Base-by-base conservation (phyloP, 2,797 vertebrate species). In the Channa striata region DNA sequence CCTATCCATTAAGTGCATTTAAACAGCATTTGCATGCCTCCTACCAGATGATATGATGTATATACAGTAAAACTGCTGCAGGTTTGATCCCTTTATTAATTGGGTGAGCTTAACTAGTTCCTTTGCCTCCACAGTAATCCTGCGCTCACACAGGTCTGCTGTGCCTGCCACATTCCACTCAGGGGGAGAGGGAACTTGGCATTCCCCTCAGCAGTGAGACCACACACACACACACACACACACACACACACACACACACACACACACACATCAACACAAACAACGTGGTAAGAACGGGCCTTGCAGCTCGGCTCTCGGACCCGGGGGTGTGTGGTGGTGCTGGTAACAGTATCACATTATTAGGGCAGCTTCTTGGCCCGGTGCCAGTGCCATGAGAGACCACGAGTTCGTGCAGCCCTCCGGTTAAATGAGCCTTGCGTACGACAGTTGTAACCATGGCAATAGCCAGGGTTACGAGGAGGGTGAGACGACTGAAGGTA, bases 261-360 rank as follows among this genome's bases (percentile, higher is more conserved):
- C 51, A 74, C 0, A 2, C 39, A 72, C 6, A 59, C 52, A 6
- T 85, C 82, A 88, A 90, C 82, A 90, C 80, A 85, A 87, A 87
- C 80, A 91, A 76, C 68, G 71, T 79, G 81, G 83, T 69, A 64
- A 58, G 57, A 79, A 68, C 77, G 65, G 60, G 77, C 64, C 68
- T 52, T 7, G 23, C 64, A 25, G 68, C 58, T 74, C 20, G 40
- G 70, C 83, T 81, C 74, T 70, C 7, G 13, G 64, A 62, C 53
- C 47, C 16, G 53, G 68, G n/a, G 72, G 82, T 72, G 84, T 86
- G 81, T 75, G 50, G 51, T 36, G 72, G 59, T 56, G 37, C 43
- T 77, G n/a, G 87, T 83, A 85, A 90, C 84, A 83, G 78, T 85
- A 89, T 92, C 87, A 73, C 77, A 73, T 89, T 80, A 84, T 88